Evolutionary conservation across 2,888 invertebrate genomes (phyloP), one percentile per base, ranked within the genome.

Genomic region (Rotaria magnacalcarata): DNA sequence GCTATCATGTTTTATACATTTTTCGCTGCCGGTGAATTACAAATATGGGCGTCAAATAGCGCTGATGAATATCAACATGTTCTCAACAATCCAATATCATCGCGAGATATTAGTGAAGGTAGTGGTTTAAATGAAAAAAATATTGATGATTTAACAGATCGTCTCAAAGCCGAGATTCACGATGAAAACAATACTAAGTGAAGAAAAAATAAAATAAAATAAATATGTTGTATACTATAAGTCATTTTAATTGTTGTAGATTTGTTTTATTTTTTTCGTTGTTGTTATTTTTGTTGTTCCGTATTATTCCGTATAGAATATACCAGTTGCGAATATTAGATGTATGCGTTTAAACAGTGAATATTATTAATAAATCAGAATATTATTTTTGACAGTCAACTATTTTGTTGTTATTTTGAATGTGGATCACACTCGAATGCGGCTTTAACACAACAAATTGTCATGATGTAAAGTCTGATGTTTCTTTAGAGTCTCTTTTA

Each of bases 11-110:
- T 84, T 58, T 86, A 75, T 47, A 75, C 60, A 50, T 60, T 85
- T 16, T 43, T 86, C 10, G 86, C 85, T 52, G 58, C 80, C 11
- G 86, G 86, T 34, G 80, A 80, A 47, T 47, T 80, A 80, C 80
- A 80, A 80, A 3, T 47, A n/a, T 80, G 80, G 80, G 80, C 80
- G 47, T 10, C 14, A n/a, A 16, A 4, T n/a, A 4, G 47, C 19
- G 16, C 16, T 0, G 80, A 47, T 47, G 80, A 80, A 80, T 80
- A 80, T 80, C 80, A 80, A 80, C 47, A 80, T 80, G 80, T 80
- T 24, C 8, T 80, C 8, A 47, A 47, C n/a, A 80, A 19, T 47
- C n/a, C 67, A 0, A 67, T 19, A 19, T 34, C 47, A 80, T 80
- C 80, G 6, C 80, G 80, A 24, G 80, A 80, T 80, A 7, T n/a